Percentiles rank a stretch among this genome's conserved stretches.
Evolutionary conservation across 92 coral and sea anemone species (phyloP).

Genomic region (Phenganax marumi): DNA sequence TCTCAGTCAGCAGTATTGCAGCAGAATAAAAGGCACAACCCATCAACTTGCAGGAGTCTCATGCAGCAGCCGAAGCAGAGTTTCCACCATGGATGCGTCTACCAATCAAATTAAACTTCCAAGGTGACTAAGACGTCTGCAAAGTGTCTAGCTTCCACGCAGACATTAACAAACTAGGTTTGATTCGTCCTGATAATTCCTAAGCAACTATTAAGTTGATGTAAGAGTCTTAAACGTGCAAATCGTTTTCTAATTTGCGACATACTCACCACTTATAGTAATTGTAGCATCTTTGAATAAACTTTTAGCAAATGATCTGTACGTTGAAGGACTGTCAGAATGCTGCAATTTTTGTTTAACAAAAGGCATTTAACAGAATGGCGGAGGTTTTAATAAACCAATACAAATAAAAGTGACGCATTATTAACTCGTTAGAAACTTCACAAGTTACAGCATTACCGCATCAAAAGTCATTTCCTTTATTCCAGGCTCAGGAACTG

Average conservation of each 20-base stretch:
- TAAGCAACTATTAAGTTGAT: too few relatives aligned
- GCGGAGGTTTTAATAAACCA: neutral
- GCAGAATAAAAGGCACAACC: too few relatives aligned
- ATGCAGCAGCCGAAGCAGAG: too few relatives aligned
- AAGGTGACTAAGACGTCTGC: too few relatives aligned
- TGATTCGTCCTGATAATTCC: too few relatives aligned
- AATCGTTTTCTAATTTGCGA: neutral
- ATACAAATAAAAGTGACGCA: neutral
- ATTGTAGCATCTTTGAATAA: slow-evolving; percentile 58
- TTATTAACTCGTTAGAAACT: slow-evolving; percentile 5
- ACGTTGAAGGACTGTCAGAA: too few relatives aligned
- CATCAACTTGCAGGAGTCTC: too few relatives aligned
- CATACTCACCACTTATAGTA: slow-evolving; percentile 45
- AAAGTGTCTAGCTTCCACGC: too few relatives aligned
- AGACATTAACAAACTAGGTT: too few relatives aligned
- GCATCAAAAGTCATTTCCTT: slow-evolving; percentile 47
- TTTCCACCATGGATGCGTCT: too few relatives aligned
- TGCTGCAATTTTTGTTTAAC: slow-evolving; percentile 8
- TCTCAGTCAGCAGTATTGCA: too few relatives aligned
- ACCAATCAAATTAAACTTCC: too few relatives aligned
- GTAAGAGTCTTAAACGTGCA: neutral
- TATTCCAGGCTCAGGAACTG: slow-evolving; percentile 76
- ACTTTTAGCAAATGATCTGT: slow-evolving; percentile 51
- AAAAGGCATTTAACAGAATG: neutral
- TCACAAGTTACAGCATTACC: slow-evolving; percentile 40